Evolutionary conservation across 2,888 invertebrate species (phyloP).

Genomic region (Sinopyrophorus schimmeli): DNA sequence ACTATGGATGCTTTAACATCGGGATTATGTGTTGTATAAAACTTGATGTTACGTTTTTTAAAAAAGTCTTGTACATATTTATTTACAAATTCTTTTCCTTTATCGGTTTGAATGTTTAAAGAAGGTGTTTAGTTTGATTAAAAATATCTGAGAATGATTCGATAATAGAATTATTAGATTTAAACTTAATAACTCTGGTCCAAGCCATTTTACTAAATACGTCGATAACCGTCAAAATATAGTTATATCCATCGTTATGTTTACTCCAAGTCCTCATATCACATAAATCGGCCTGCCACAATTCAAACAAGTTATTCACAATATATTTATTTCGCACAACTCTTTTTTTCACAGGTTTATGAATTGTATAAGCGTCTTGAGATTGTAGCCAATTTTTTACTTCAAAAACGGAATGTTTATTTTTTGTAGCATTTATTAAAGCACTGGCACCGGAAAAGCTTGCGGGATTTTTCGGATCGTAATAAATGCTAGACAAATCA

Average conservation of each 20-base stretch:
- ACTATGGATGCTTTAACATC: neutral
- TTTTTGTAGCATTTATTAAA: too few relatives aligned
- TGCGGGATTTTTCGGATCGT: too few relatives aligned
- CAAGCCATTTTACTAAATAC: neutral
- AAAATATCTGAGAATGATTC: neutral
- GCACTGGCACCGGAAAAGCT: too few relatives aligned
- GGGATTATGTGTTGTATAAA: neutral
- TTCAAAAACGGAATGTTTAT: too few relatives aligned
- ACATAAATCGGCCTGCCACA: neutral
- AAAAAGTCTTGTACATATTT: neutral
- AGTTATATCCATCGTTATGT: neutral
- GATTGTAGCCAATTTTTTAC: slow-evolving; percentile 13
- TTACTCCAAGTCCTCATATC: neutral
- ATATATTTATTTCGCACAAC: neutral
- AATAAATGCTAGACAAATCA: too few relatives aligned
- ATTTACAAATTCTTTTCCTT: neutral
- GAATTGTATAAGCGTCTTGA: neutral
- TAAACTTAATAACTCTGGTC: neutral
- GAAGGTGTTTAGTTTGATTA: neutral
- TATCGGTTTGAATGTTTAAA: slow-evolving; percentile 8
- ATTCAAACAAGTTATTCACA: neutral
- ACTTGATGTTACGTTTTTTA: slow-evolving; percentile 1
- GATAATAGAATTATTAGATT: neutral
- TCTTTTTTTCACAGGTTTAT: slow-evolving; percentile 1
- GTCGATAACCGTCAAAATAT: neutral